A percentile compares a stretch with the other conserved stretches of the same genome.
Conservation (phyloP, 2,888 invertebrate genomes). For the Oscheius onirici region DNA sequence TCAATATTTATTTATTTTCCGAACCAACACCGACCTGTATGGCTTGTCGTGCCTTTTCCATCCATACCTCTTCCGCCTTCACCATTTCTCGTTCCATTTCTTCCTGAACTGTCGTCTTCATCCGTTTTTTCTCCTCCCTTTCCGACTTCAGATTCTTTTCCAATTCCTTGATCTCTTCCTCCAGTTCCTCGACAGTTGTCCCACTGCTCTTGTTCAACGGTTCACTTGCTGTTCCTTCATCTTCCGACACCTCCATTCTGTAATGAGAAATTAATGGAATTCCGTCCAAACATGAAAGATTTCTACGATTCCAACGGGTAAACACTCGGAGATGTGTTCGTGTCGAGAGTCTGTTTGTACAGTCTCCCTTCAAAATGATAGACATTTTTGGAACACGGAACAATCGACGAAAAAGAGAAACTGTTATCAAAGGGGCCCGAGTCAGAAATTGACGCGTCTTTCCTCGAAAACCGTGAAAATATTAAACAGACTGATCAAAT, state of each 20-base stretch:
- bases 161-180: slow-evolving; percentile 35
- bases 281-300: background rate
- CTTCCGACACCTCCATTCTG: slow-evolving; percentile 17
- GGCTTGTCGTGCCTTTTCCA: slow-evolving; percentile 48
- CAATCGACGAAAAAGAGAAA: background rate
- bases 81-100: slow-evolving; percentile 51
- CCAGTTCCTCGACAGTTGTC: slow-evolving; percentile 26
- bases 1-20: background rate
- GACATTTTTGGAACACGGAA: background rate
- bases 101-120: slow-evolving; percentile 35
- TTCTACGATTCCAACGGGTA: background rate
- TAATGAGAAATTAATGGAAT: background rate
- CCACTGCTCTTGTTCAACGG: slow-evolving; percentile 15
- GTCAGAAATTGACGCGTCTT: no score
- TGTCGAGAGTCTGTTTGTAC: background rate
- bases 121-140: slow-evolving; percentile 31
- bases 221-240: slow-evolving; percentile 19
- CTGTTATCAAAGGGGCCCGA: background rate
- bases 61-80: slow-evolving; percentile 50
- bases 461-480: no score
- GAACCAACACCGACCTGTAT: slow-evolving; percentile 21
- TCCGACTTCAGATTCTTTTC: slow-evolving; percentile 41
- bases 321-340: slow-evolving; percentile 16
- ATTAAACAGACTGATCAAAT: background rate
- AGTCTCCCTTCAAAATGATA: background rate